Base-by-base conservation (phyloP, 2,888 invertebrate species). In the Pterostichus madidus region DNA sequence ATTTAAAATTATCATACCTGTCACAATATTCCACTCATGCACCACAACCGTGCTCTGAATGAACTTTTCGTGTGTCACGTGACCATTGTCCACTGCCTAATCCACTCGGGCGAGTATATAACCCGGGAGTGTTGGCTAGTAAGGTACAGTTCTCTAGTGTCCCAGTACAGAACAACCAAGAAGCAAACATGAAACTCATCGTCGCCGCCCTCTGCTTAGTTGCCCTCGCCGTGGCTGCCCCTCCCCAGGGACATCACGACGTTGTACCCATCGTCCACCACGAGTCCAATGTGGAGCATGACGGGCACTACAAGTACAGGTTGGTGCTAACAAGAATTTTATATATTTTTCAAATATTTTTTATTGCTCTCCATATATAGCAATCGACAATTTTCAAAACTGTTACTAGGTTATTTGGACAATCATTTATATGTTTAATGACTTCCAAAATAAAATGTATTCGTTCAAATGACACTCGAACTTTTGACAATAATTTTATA, bases 281-380 rank as follows among this genome's bases (percentile, higher is more conserved):
- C 83, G 92, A 92, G 32, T 92, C 91, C 76, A 91, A 91, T 84
- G 87, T 92, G 52, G 91, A 92, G 84, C 87, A 90, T 1, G 91
- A 92, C 84, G 92, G 92, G 85, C 91, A 90, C 46, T 92, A 90
- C 84, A 91, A 91, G 87, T 92, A 90, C 89, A 92, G 91, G 92
- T 91, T 87, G 84, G 85, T 85, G 1, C 24, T 24, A 24, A 24
- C 24, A 49, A 13, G 10, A 49, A n/a, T 49, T 49, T 49, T 49
- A 24, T 3, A 24, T 3, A 2, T 24, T 24, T 24, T 24, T 24
- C 2, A 24, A 24, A 24, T 24, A n/a, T n/a, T n/a, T n/a, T n/a
- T n/a, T n/a, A n/a, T n/a, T n/a, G n/a, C n/a, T n/a, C n/a, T n/a
- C n/a, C n/a, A n/a, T n/a, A n/a, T n/a, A n/a, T n/a, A n/a, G n/a